These are phyloP conservation scores for Hyla sarda DNA, from an alignment of 2,113 vertebrate genomes.

Conservation along the genomic window DNA sequence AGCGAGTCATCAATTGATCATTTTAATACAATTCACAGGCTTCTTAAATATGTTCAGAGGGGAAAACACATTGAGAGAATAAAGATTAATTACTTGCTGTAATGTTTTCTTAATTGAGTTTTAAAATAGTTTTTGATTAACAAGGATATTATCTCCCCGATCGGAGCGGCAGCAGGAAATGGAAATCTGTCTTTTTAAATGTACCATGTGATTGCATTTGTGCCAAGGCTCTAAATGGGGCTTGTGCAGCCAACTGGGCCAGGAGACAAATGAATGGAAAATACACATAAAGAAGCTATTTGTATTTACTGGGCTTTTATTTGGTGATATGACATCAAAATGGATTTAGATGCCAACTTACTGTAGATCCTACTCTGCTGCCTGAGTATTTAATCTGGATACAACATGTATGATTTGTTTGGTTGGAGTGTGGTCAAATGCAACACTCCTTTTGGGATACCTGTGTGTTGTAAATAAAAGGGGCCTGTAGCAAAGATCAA, in stretches of 20 bases:
- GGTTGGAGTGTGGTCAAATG: neutral
- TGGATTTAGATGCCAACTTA: neutral
- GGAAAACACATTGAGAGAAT: conserved; percentile 70
- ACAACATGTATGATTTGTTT: too few species aligned
- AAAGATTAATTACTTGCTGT: conserved; percentile 81
- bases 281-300: neutral
- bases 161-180: conserved; percentile 67
- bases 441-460: too few species aligned
- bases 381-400: too few species aligned
- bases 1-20: conserved; percentile 76
- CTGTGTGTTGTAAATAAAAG: too few species aligned
- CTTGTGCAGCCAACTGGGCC: conserved; percentile 12
- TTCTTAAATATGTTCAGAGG: conserved; percentile 69
- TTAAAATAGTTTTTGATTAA: conserved; percentile 82
- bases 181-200: conserved; percentile 64
- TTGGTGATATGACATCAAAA: neutral
- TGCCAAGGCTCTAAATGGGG: conserved; percentile 28
- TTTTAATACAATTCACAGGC: conserved; percentile 72
- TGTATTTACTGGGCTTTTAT: neutral
- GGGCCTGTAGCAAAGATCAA: too few species aligned
- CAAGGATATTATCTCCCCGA: conserved; percentile 73
- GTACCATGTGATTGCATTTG: conserved; percentile 55
- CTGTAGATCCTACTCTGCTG: neutral
- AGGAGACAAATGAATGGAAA: conserved; percentile 31
- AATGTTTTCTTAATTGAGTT: conserved; percentile 80